Evolutionary conservation across 2,888 invertebrate genomes (phyloP).

Genomic region (Plutella xylostella): DNA sequence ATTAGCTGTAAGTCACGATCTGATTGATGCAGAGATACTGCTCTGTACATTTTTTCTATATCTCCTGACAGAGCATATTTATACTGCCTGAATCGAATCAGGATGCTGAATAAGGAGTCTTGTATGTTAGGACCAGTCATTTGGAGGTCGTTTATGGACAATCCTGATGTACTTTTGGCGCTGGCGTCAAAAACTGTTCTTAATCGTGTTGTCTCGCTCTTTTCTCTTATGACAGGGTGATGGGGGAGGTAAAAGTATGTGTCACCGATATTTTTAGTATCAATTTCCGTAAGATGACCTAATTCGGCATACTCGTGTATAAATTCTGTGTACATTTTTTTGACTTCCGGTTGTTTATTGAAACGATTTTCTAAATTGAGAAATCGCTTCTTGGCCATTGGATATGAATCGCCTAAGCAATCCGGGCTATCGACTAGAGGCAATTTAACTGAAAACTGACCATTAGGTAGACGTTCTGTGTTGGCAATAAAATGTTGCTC

Average conservation of each 20-base stretch:
- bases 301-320: conserved; percentile 1
- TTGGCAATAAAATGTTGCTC: not conserved
- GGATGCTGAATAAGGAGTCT: conserved; percentile 9
- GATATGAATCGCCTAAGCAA: not conserved
- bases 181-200: conserved; percentile 8
- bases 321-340: conserved; percentile 1
- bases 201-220: not conserved
- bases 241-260: not conserved
- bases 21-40: not conserved
- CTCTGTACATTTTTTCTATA: conserved; percentile 12
- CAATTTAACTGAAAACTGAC: not conserved
- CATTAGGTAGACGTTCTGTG: not conserved
- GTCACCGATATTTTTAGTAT: not conserved
- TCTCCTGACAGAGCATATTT: conserved; percentile 8
- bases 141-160: conserved; percentile 5
- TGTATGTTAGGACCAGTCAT: conserved; percentile 10
- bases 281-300: not conserved
- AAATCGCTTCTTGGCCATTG: not conserved
- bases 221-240: not conserved
- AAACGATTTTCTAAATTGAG: not conserved
- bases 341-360: not conserved
- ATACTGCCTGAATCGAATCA: conserved; percentile 10
- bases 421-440: not conserved
- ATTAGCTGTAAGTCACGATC: not conserved
- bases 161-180: conserved; percentile 3